These are phyloP conservation scores for Ypsolopha scabrella DNA, from an alignment of 2,888 invertebrate species.

Conservation along the genomic window DNA sequence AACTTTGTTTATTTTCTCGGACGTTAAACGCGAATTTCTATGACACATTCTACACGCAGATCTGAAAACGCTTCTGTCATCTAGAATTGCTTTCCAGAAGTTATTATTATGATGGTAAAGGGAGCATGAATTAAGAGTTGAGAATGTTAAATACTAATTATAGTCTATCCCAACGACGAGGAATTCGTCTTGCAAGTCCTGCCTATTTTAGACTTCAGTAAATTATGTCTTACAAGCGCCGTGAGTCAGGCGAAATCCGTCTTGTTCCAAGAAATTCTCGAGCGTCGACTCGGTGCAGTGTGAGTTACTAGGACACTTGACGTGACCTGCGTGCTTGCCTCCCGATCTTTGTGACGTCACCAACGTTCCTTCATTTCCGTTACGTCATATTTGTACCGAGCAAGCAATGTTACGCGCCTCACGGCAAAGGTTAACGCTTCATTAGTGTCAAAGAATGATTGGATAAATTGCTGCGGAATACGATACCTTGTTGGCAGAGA, in stretches of 20 bases:
- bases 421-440: too few species aligned
- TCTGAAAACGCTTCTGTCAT: too few species aligned
- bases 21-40: background rate
- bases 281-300: background rate
- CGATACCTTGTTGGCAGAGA: too few species aligned
- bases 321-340: background rate
- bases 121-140: background rate
- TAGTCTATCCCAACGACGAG: background rate
- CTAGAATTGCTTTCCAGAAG: too few species aligned
- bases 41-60: too few species aligned
- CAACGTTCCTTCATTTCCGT: background rate
- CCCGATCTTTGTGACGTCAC: background rate
- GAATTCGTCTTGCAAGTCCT: background rate
- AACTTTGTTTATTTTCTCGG: slow-evolving; percentile 12
- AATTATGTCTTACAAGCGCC: slow-evolving; percentile 1
- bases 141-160: background rate
- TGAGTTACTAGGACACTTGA: slow-evolving; percentile 4
- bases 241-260: background rate
- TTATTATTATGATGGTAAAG: too few species aligned
- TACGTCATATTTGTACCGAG: too few species aligned
- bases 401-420: too few species aligned
- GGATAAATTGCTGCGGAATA: too few species aligned
- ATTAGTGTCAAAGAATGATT: too few species aligned
- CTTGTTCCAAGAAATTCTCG: background rate
- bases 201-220: background rate